These are phyloP conservation scores for Nasonia giraulti DNA, from an alignment of 1,140 invertebrate species.

Conservation along the genomic window DNA sequence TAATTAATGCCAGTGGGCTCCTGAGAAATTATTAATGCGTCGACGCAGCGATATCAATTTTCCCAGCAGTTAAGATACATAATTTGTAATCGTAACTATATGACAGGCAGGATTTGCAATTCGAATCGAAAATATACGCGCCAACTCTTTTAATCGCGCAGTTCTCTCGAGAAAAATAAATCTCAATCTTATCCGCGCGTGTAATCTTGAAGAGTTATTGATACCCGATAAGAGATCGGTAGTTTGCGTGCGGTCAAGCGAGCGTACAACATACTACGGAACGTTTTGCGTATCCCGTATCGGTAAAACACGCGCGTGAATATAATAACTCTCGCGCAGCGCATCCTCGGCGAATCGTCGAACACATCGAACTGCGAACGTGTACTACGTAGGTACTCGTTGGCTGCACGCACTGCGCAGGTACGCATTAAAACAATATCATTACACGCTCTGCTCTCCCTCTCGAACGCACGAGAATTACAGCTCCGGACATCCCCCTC, in stretches of 20 bases:
- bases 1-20: not conserved
- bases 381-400: not conserved
- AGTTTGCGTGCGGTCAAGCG: too few species aligned
- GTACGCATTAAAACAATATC: slow-evolving; percentile 36
- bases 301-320: too few species aligned
- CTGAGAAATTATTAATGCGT: not conserved
- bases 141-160: too few species aligned
- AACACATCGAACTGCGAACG: not conserved
- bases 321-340: too few species aligned
- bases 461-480: not conserved
- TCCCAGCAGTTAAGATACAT: not conserved
- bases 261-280: too few species aligned
- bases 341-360: not conserved
- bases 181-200: too few species aligned
- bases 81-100: not conserved
- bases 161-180: too few species aligned
- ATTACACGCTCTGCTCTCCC: not conserved
- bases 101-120: not conserved
- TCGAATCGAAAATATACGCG: not conserved
- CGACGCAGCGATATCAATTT: not conserved
- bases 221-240: too few species aligned
- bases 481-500: not conserved
- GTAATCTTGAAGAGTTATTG: too few species aligned
- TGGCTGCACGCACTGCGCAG: not conserved
- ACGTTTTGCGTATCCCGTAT: too few species aligned